These are phyloP conservation scores for Mycalesis mineus DNA, from an alignment of 2,888 invertebrate species.

Conservation along the genomic window DNA sequence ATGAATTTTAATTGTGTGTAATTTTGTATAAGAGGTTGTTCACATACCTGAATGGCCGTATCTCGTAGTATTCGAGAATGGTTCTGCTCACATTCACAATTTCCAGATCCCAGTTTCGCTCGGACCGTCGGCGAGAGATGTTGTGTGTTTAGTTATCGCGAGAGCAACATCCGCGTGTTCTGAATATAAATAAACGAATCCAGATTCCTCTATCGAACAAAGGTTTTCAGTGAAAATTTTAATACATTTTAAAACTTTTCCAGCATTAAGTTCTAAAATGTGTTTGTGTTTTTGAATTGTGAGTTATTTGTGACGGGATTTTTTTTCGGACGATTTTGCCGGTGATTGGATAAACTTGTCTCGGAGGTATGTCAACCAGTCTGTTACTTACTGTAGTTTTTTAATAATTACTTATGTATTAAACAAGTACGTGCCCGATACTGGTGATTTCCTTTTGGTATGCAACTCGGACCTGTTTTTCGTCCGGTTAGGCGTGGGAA, in stretches of 20 bases:
- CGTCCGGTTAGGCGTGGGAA: slow-evolving; percentile 71
- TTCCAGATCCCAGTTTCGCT: slow-evolving; percentile 48
- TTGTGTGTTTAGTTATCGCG: slow-evolving; percentile 29
- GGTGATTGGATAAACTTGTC: slow-evolving; percentile 29
- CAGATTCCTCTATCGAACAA: slow-evolving; percentile 17
- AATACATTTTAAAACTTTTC: slow-evolving; percentile 52
- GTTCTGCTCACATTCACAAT: slow-evolving; percentile 53
- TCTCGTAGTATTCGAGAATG: slow-evolving; percentile 70
- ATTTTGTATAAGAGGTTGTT: slow-evolving; percentile 56
- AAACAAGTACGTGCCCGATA: slow-evolving; percentile 43
- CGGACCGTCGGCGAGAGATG: slow-evolving; percentile 33
- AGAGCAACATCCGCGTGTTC: slow-evolving; percentile 53
- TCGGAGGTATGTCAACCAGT: slow-evolving; percentile 54
- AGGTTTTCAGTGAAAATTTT: slow-evolving; percentile 20
- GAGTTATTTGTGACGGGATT: slow-evolving; percentile 39
- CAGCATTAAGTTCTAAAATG: slow-evolving; percentile 60
- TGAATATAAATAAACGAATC: slow-evolving; percentile 34
- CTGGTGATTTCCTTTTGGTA: slow-evolving; percentile 65
- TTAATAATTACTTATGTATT: slow-evolving; percentile 49
- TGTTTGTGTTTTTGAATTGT: slow-evolving; percentile 52
- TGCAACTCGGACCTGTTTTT: slow-evolving; percentile 67
- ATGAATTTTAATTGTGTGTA: slow-evolving; percentile 45
- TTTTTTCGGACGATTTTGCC: slow-evolving; percentile 25
- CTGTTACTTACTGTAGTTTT: slow-evolving; percentile 38
- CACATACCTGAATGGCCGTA: slow-evolving; percentile 74